Conservation (phyloP, 2,888 invertebrate genomes). For the Ecliptopera silaceata region DNA sequence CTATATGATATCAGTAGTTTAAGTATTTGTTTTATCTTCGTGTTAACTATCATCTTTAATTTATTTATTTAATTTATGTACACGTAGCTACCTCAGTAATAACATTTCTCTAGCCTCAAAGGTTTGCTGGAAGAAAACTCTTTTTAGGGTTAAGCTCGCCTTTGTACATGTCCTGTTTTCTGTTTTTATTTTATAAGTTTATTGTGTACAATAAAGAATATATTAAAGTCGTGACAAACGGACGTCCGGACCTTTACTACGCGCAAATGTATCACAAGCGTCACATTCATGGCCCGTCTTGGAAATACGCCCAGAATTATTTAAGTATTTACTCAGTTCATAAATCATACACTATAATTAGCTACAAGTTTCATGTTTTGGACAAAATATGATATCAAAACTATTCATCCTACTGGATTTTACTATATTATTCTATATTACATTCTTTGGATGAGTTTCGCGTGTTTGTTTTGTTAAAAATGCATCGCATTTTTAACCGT, state of each 20-base stretch:
- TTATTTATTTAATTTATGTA: too few species aligned
- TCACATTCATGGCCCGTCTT: slow-evolving; percentile 52
- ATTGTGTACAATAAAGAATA: too few species aligned
- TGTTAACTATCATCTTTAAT: too few species aligned
- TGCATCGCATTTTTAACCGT: slow-evolving; percentile 28
- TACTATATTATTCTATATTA: background rate
- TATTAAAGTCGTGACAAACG: slow-evolving; percentile 10
- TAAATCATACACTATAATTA: slow-evolving; percentile 50
- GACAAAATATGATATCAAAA: slow-evolving; percentile 26
- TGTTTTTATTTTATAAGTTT: too few species aligned
- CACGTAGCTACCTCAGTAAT: too few species aligned
- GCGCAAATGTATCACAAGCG: slow-evolving; percentile 43
- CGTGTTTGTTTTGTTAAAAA: slow-evolving; percentile 24
- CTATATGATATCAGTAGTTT: too few species aligned
- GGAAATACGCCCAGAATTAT: slow-evolving; percentile 63
- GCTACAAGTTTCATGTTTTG: slow-evolving; percentile 36
- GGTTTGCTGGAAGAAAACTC: too few species aligned
- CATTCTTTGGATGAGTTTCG: slow-evolving; percentile 2
- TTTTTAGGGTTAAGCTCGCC: too few species aligned
- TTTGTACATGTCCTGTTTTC: too few species aligned
- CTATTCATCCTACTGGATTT: slow-evolving; percentile 9
- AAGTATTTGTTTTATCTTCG: too few species aligned
- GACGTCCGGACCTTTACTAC: slow-evolving; percentile 37
- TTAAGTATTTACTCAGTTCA: slow-evolving; percentile 43
- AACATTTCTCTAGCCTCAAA: too few species aligned